Evolutionary conservation across 1,140 invertebrate genomes (phyloP).

Genomic region (Drosophila prosaltans): DNA sequence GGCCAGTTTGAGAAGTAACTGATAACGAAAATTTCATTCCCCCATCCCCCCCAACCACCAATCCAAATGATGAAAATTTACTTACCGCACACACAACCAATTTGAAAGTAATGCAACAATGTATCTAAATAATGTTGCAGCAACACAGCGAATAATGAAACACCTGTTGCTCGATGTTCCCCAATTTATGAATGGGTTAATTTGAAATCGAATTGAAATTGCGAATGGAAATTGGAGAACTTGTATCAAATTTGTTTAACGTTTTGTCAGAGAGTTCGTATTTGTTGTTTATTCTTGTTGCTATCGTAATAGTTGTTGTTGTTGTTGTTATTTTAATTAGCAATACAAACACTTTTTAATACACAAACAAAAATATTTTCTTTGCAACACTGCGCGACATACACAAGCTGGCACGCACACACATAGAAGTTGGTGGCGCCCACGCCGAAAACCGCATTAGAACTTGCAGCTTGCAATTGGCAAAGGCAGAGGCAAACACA

Average conservation of each 20-base stretch:
- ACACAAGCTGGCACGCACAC: conserved; percentile 29
- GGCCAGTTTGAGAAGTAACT: conserved; percentile 1
- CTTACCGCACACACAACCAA: conserved; percentile 2
- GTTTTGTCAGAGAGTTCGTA: conserved; percentile 38
- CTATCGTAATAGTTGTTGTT: conserved; percentile 20
- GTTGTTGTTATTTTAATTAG: conserved; percentile 74
- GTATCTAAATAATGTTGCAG: conserved; percentile 9
- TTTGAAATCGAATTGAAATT: conserved; percentile 2
- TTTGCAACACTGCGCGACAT: conserved; percentile 9
- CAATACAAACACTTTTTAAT: conserved; percentile 72
- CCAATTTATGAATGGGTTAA: conserved; percentile 8
- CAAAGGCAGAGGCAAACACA: background rate
- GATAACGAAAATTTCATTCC: background rate
- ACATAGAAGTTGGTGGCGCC: conserved; percentile 45
- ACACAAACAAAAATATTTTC: conserved; percentile 38
- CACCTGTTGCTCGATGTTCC: conserved; percentile 9
- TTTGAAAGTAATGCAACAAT: conserved; percentile 9
- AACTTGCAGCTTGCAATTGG: conserved; percentile 78
- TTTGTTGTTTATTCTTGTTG: conserved; percentile 32
- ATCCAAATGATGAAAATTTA: conserved; percentile 2
- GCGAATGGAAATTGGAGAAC: background rate
- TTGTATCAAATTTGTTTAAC: conserved; percentile 20
- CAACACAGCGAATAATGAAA: conserved; percentile 1
- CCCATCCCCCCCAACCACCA: background rate
- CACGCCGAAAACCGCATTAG: conserved; percentile 70